Base-by-base conservation (phyloP, 2,113 vertebrate species). In the Dermatemys mawii region DNA sequence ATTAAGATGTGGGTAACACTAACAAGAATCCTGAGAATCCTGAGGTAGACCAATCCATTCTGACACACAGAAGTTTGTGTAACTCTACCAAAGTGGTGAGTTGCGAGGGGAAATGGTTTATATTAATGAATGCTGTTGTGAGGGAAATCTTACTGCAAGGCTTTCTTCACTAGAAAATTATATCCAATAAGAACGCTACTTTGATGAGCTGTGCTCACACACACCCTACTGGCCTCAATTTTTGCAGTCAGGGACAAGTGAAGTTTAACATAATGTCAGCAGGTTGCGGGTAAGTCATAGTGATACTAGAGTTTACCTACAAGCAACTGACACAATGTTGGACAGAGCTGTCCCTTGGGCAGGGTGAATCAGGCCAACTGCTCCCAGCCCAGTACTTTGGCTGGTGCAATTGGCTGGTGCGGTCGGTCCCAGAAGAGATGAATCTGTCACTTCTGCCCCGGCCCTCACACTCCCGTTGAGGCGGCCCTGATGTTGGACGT, bases 41-140 rank as follows among this genome's bases (percentile, higher is more conserved):
- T 21, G 51, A 78, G 41, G 32, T 27, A 21, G 53, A 9, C 88
- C 3, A 0, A 35, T 21, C 57, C 3, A 0, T 4, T 38, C 41
- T 73, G 70, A 17, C 86, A 84, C 44, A 17, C 0, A 87, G 49
- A 21, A 75, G 38, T 81, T 79, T 94, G 80, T 70, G n/a, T 87
- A 70, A 17, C 22, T 29, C 22, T 63, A 11, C 32, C 73, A 41
- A 5, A 78, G 32, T 63, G 2, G 24, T 44, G 22, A 44, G 70
- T 24, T 75, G 38, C 4, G 11, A 44, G 70, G 38, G 38, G 38
- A 7, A 22, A 75, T 21, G 38, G 3, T 44, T 41, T 75, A 38
- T 26, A 11, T 6, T 41, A 73, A 73, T 44, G 22, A 26, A 13
- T 24, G n/a, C n/a, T 73, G 6, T 73, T 21, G 67, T 38, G 67